Conservation (phyloP, 2,113 vertebrate genomes). For the Myanophis thanlyinensis region DNA sequence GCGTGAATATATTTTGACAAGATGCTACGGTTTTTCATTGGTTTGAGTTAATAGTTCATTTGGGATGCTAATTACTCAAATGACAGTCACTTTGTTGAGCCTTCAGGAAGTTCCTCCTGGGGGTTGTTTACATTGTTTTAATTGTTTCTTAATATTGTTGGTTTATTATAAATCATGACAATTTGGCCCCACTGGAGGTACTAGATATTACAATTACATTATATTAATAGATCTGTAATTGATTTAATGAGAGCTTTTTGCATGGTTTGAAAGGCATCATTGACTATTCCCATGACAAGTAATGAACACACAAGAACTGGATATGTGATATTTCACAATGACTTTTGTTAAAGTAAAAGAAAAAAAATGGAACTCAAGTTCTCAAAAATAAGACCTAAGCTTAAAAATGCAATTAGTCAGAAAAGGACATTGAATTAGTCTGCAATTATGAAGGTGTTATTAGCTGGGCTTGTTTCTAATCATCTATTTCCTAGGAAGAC, state of each 20-base stretch:
- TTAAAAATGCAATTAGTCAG: neutral
- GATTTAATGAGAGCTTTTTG: slow-evolving; percentile 64
- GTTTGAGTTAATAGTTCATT: slow-evolving; percentile 59
- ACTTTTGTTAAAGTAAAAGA: neutral
- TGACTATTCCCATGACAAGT: neutral
- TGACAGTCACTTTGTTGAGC: slow-evolving; percentile 43
- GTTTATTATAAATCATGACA: slow-evolving; percentile 64
- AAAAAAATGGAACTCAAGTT: neutral
- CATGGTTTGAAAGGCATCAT: slow-evolving; percentile 46
- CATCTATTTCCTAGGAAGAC: neutral
- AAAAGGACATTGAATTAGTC: neutral
- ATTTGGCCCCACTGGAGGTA: slow-evolving; percentile 59
- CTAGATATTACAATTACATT: slow-evolving; percentile 65
- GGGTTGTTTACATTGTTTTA: slow-evolving; percentile 56
- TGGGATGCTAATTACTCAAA: slow-evolving; percentile 48
- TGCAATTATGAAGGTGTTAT: neutral
- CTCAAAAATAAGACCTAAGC: neutral
- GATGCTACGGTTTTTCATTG: slow-evolving; percentile 36
- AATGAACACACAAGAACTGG: slow-evolving; percentile 23
- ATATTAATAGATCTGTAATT: slow-evolving; percentile 66
- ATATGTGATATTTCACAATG: fast-evolving
- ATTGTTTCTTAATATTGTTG: slow-evolving; percentile 69
- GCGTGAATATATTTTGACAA: slow-evolving; percentile 57
- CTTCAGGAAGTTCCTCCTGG: slow-evolving; percentile 50
- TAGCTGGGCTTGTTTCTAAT: neutral